These are phyloP conservation scores for Dasyurus viverrinus DNA, from an alignment of 2,113 vertebrate genomes.

Conservation along the genomic window DNA sequence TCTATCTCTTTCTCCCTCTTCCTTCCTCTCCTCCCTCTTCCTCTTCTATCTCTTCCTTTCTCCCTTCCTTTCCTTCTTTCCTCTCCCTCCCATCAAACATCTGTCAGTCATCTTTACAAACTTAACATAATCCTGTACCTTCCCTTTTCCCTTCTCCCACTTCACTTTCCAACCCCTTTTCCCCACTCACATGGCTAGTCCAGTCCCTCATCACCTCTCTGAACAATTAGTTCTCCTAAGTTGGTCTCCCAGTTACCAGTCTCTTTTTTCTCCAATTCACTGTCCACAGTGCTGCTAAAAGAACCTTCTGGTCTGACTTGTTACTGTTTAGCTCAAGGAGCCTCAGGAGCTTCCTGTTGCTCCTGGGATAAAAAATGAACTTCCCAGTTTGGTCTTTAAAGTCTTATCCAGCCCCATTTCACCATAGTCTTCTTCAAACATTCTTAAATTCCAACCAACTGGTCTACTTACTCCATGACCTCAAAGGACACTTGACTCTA, in stretches of 20 bases:
- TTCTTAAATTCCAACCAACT: background rate
- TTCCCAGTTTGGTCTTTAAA: background rate
- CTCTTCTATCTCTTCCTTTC: too few relatives aligned
- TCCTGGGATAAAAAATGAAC: background rate
- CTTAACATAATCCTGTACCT: background rate
- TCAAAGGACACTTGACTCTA: background rate
- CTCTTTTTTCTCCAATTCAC: background rate
- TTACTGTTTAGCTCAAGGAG: background rate
- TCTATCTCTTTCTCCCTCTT: too few relatives aligned
- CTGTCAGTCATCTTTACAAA: background rate
- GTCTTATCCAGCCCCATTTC: background rate
- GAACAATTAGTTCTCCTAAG: background rate
- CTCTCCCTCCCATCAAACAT: background rate
- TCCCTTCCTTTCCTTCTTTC: too few relatives aligned
- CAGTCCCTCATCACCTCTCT: background rate
- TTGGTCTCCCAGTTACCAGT: background rate
- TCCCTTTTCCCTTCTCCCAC: background rate
- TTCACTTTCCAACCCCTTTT: background rate
- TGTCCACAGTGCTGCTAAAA: background rate
- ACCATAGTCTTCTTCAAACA: background rate
- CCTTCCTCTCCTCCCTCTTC: too few relatives aligned
- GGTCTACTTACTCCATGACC: background rate
- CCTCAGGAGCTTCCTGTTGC: background rate
- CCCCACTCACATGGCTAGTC: background rate
- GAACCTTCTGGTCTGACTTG: background rate